phyloP scores from a whole-genome alignment of 1,140 invertebrate genomes.

The Hormaphis cornu region DNA sequence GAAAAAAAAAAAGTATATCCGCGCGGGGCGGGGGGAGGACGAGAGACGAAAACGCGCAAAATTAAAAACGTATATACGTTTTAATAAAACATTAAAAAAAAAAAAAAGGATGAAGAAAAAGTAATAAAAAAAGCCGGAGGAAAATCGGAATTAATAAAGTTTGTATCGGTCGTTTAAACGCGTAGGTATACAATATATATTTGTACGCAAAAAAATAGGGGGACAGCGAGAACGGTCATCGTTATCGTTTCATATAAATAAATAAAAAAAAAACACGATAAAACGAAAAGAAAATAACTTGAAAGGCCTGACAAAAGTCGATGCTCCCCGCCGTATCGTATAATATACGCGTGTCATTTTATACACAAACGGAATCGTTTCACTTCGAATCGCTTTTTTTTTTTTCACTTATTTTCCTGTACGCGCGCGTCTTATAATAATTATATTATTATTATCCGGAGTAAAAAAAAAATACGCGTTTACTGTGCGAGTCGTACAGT shows the following conservation, averaged over 20 bases:
- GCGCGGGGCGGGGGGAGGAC: not conserved
- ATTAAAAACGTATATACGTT: constrained; percentile 29
- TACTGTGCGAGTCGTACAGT: no score
- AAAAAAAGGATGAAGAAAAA: constrained; percentile 13
- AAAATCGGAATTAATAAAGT: constrained; percentile 32
- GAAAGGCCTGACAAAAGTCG: not conserved
- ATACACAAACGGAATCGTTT: not conserved
- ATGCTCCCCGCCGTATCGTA: not conserved
- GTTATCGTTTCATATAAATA: constrained; percentile 15
- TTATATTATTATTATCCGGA: no score
- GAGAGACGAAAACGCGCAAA: constrained; percentile 13
- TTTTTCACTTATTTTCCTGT: no score
- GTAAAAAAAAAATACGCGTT: no score
- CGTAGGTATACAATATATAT: not conserved
- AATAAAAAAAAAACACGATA: constrained; percentile 4
- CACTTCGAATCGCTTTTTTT: not conserved
- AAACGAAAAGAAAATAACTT: constrained; percentile 11
- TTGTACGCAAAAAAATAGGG: not conserved
- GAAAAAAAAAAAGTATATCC: not conserved
- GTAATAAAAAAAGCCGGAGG: constrained; percentile 24
- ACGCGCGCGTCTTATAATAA: no score
- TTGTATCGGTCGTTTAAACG: constrained; percentile 29
- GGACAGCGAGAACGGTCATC: constrained; percentile 10
- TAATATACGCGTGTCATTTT: not conserved
- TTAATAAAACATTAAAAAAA: constrained; percentile 23